Evolutionary conservation across 2,888 invertebrate species (phyloP).

Genomic region (Dolichopus griseipennis): DNA sequence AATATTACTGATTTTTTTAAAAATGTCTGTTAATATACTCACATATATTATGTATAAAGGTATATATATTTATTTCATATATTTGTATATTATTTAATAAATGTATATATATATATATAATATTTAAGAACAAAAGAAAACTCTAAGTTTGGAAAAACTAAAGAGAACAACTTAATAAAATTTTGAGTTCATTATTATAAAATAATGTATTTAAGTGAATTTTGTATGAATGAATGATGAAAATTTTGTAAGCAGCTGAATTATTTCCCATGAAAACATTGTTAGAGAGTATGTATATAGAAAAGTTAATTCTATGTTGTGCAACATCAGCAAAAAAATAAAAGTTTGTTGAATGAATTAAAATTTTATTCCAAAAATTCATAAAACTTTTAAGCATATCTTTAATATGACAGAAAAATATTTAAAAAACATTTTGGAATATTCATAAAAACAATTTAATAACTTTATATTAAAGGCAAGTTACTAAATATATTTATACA

Average conservation of each 20-base stretch:
- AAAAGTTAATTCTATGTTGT: neutral
- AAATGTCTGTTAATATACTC: too few species aligned
- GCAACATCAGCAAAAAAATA: neutral
- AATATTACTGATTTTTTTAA: too few species aligned
- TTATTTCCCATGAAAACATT: neutral
- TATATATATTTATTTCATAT: too few species aligned
- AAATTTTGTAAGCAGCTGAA: neutral
- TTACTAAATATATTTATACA: too few species aligned
- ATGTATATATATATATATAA: too few species aligned
- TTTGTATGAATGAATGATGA: neutral
- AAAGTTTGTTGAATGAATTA: neutral
- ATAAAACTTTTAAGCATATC: neutral
- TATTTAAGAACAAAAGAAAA: neutral
- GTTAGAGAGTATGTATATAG: neutral
- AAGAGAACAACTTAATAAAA: neutral
- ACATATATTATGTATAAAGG: too few species aligned
- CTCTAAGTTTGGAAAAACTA: neutral
- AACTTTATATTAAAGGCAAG: too few species aligned
- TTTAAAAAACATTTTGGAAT: neutral
- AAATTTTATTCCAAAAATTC: neutral
- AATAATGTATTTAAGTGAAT: neutral
- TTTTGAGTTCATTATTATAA: neutral
- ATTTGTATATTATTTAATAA: too few species aligned
- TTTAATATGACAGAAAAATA: conserved; percentile 2
- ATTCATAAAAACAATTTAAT: neutral